These are phyloP conservation scores for Drosophila pseudoananassae DNA, from an alignment of 1,140 invertebrate genomes.

Conservation along the genomic window DNA sequence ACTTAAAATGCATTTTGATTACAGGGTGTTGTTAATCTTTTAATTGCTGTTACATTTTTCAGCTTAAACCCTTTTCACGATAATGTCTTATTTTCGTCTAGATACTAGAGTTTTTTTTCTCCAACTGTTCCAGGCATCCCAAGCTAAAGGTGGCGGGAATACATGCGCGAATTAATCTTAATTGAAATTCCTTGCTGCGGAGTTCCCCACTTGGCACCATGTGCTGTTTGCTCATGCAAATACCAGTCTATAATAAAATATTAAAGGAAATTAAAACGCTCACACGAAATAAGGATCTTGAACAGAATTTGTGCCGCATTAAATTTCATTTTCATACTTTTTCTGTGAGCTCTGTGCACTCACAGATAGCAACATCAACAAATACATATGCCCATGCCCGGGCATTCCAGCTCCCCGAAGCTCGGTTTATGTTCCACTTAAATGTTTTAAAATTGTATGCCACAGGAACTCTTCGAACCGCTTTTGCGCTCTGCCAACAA, in stretches of 20 bases:
- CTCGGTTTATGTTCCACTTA: slow-evolving; percentile 77
- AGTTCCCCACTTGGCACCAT: slow-evolving; percentile 39
- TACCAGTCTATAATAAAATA: slow-evolving; percentile 56
- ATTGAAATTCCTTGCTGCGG: slow-evolving; percentile 76
- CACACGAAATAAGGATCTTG: slow-evolving; percentile 37
- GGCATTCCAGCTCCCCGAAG: slow-evolving; percentile 11
- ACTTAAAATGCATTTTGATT: not conserved
- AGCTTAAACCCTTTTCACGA: not conserved
- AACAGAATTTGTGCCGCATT: slow-evolving; percentile 64
- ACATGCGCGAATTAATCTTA: slow-evolving; percentile 81
- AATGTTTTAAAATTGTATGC: slow-evolving; percentile 65
- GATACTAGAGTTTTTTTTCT: slow-evolving; percentile 1
- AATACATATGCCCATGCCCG: slow-evolving; percentile 1
- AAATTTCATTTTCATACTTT: slow-evolving; percentile 58
- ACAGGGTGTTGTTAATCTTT: no score
- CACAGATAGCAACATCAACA: no score
- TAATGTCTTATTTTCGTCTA: not conserved
- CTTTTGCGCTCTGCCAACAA: slow-evolving; percentile 50
- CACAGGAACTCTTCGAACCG: slow-evolving; percentile 15
- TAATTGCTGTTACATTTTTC: no score
- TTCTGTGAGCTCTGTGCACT: slow-evolving; percentile 2
- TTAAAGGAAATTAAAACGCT: slow-evolving; percentile 73
- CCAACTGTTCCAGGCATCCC: not conserved
- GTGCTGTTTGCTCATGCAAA: slow-evolving; percentile 46
- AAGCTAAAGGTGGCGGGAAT: slow-evolving; percentile 29